Conservation (phyloP, 2,797 vertebrate genomes). For the Remorina albescens region DNA sequence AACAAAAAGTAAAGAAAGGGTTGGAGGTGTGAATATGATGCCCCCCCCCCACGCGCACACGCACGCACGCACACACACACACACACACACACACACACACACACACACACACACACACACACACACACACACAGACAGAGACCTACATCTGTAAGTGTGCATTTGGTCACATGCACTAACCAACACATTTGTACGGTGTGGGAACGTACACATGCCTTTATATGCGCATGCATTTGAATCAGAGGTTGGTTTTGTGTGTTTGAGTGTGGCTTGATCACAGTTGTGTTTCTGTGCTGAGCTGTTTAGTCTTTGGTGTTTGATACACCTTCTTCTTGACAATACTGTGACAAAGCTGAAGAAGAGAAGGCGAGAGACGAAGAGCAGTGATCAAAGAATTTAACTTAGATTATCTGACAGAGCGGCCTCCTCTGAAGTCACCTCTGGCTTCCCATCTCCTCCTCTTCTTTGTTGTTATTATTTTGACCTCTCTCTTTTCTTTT, state of each 20-base stretch:
- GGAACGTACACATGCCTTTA: not conserved
- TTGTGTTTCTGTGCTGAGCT: constrained; percentile 5
- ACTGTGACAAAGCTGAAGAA: no score
- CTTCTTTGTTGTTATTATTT: constrained; percentile 30
- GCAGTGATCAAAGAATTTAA: constrained; percentile 42
- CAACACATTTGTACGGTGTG: not conserved
- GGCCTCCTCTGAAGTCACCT: constrained; percentile 8
- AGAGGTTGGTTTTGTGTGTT: not conserved
- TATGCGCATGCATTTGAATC: not conserved
- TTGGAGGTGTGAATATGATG: no score
- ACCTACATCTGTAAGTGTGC: constrained; percentile 54
- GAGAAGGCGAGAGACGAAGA: not conserved
- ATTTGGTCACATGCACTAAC: constrained; percentile 6
- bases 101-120: constrained; percentile 63
- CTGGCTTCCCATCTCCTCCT: not conserved
- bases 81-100: constrained; percentile 63
- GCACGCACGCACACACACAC: no score
- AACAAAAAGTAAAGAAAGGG: constrained; percentile 15
- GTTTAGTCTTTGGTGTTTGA: constrained; percentile 33
- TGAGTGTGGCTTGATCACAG: constrained; percentile 17
- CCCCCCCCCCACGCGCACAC: no score
- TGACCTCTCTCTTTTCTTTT: not conserved
- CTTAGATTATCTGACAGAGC: constrained; percentile 29
- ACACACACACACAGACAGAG: constrained; percentile 60
- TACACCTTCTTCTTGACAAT: constrained; percentile 10